Evolutionary conservation across 1,140 invertebrate genomes (phyloP).

Genomic region (Macrotrachela quadricornifera): DNA sequence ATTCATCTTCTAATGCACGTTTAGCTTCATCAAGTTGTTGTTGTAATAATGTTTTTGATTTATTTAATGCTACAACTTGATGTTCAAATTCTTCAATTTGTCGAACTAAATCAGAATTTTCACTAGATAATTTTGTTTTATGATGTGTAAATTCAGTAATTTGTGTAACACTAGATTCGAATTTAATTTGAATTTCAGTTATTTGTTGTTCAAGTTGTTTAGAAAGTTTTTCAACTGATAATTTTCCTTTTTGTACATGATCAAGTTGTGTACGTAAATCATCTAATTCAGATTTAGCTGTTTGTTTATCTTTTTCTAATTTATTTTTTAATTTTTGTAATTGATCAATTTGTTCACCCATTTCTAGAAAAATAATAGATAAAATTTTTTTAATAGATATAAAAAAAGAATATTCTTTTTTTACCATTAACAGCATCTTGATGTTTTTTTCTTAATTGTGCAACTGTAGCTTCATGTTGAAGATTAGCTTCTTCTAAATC

Average conservation of each 20-base stretch:
- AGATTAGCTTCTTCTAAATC: slow-evolving; percentile 95
- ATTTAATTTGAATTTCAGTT: slow-evolving; percentile 74
- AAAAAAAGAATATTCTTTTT: too few relatives aligned
- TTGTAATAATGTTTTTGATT: slow-evolving; percentile 2
- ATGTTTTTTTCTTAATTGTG: slow-evolving; percentile 92
- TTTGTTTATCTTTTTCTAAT: slow-evolving; percentile 8
- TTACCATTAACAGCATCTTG: slow-evolving; percentile 61
- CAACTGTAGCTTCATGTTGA: slow-evolving; percentile 82
- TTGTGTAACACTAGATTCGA: slow-evolving; percentile 42
- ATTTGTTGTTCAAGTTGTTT: slow-evolving; percentile 83
- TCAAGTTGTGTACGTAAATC: slow-evolving; percentile 65
- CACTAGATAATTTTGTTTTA: slow-evolving; percentile 2
- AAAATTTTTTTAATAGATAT: too few relatives aligned
- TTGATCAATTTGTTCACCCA: slow-evolving; percentile 97
- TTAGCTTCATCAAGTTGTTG: slow-evolving; percentile 14
- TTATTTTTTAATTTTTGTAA: slow-evolving; percentile 96
- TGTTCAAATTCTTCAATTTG: slow-evolving; percentile 5
- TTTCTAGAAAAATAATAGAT: slow-evolving; percentile 36
- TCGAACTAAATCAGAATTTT: slow-evolving; percentile 3
- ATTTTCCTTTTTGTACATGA: slow-evolving; percentile 69
- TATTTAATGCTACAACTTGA: slow-evolving; percentile 2
- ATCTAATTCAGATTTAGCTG: slow-evolving; percentile 70
- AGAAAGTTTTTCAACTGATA: slow-evolving; percentile 74
- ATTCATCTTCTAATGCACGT: slow-evolving; percentile 21
- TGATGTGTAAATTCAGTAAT: background rate